A percentile compares a stretch with the other conserved stretches of the same genome.
Evolutionary conservation across 2,113 vertebrate genomes (phyloP).

Genomic region (Gopherus flavomarginatus): DNA sequence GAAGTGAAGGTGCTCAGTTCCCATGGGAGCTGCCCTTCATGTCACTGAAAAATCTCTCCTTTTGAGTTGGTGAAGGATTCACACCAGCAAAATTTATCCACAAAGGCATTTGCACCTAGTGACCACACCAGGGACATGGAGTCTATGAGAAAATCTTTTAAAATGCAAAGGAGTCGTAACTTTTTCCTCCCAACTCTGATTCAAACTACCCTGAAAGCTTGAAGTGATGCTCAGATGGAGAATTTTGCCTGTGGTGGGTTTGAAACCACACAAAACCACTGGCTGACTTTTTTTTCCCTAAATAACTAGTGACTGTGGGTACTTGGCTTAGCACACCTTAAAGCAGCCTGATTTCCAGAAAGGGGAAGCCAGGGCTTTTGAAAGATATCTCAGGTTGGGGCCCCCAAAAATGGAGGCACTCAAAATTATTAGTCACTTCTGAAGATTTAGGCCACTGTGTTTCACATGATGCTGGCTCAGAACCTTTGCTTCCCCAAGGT

Average conservation of each 20-base stretch:
- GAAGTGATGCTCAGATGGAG: not conserved
- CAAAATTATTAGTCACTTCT: not conserved
- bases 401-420: not conserved
- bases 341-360: not conserved
- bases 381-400: not conserved
- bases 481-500: accelerated
- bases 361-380: not conserved
- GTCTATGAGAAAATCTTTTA: slow-evolving; percentile 58
- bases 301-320: not conserved
- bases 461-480: not conserved
- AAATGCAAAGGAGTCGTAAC: not conserved
- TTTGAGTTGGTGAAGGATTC: slow-evolving; percentile 28
- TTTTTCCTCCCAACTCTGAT: not conserved
- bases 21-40: not conserved
- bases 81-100: slow-evolving; percentile 48
- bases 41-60: slow-evolving; percentile 41
- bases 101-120: not conserved
- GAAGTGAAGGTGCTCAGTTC: slow-evolving; percentile 6
- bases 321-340: not conserved
- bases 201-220: not conserved
- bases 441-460: not conserved
- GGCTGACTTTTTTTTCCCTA: not conserved
- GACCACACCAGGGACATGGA: not conserved
- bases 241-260: not conserved
- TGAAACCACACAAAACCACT: not conserved